Base-by-base conservation (phyloP, 2,113 vertebrate species). In the Dendrocopos noguchii region DNA sequence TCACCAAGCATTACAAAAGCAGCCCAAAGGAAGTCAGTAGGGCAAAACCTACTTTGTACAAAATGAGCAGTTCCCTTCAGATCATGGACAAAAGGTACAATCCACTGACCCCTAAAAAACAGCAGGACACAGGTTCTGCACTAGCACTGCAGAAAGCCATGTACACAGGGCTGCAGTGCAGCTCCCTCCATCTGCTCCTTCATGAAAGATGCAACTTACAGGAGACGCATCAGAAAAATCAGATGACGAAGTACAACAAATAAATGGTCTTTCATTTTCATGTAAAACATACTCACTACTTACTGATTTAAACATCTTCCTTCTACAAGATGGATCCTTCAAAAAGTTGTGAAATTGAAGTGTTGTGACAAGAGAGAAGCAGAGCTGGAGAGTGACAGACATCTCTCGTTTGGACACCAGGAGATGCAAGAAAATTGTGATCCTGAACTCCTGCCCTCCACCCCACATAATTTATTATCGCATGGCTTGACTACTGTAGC, bases 181-280 rank as follows among this genome's bases (percentile, higher is more conserved):
- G 39, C 16, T 52, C 28, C 28, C 55, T 86, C 80, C 68, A 34
- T 11, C 55, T 65, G 50, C 72, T 83, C 13, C 0, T 18, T 25
- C 46, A 9, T 0, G 3, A 7, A 25, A 60, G 39, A 13, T 3
- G 2, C 2, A 14, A 28, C 50, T 70, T 9, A 7, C 7, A 29
- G 2, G 11, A 59, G 36, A 80, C 74, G n/a, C 31, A 60, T 64
- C 2, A 72, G 28, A 74, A 76, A 76, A 80, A 67, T 29, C 17
- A 59, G 28, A 65, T 15, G 24, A 34, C 7, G 33, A 22, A 21
- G 10, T 5, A 64, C 15, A 80, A 59, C 7, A 9, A 34, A 5
- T 6, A 27, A 2, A 31, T 3, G 3, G 25, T 3, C 53, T 72
- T 82, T 57, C 15, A 59, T 2, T 72, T 82, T 61, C 19, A 63